Evolutionary conservation across 2,888 invertebrate genomes (phyloP).

Genomic region (Sesia apiformis): DNA sequence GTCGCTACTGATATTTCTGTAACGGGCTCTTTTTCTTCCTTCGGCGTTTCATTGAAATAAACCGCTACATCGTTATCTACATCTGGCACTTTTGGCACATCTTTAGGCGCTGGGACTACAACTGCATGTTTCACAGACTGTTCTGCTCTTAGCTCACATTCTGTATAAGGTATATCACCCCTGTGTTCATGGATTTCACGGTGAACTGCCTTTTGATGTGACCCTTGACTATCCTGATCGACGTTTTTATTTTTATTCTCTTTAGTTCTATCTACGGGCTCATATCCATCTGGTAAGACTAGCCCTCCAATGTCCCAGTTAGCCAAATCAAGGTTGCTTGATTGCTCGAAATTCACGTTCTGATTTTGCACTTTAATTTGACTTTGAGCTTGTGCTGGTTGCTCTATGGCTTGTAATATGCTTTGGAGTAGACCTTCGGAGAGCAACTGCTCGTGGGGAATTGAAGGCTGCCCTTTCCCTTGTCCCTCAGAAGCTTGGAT

Average conservation of each 20-base stretch:
- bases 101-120: conserved; percentile 44
- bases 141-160: conserved; percentile 58
- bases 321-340: conserved; percentile 14
- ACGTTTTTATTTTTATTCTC: conserved; percentile 11
- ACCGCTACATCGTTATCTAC: conserved; percentile 75
- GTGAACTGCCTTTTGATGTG: conserved; percentile 27
- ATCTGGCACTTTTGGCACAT: conserved; percentile 42
- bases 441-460: conserved; percentile 83
- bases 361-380: conserved; percentile 11
- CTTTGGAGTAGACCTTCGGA: conserved; percentile 87
- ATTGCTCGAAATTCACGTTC: conserved; percentile 23
- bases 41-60: conserved; percentile 53
- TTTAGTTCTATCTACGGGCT: conserved; percentile 50
- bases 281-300: conserved; percentile 55
- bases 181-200: conserved; percentile 29
- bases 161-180: conserved; percentile 32
- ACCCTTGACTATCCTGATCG: conserved; percentile 41
- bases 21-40: conserved; percentile 35
- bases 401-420: conserved; percentile 87
- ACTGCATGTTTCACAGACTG: conserved; percentile 58
- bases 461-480: conserved; percentile 58
- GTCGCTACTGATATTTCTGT: conserved; percentile 66
- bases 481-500: conserved; percentile 78
- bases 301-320: conserved; percentile 37
- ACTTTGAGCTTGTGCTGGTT: conserved; percentile 29